Evolutionary conservation across 2,888 invertebrate species (phyloP).

Genomic region (Megalurothrips usitatus): DNA sequence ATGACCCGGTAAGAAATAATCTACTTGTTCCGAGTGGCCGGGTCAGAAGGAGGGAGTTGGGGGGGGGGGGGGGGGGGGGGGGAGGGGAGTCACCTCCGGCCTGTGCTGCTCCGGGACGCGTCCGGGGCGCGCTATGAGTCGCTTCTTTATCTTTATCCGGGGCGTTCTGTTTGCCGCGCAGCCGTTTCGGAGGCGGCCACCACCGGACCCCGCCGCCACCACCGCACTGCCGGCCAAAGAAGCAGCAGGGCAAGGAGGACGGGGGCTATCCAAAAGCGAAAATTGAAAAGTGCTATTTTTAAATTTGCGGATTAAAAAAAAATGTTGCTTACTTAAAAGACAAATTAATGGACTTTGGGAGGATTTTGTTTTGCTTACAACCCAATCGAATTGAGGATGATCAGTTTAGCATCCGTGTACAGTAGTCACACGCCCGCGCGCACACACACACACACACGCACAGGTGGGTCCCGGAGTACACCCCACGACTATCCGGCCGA

Average conservation of each 20-base stretch:
- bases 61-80: not conserved
- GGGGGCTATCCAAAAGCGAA: no score
- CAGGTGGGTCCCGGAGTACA: not conserved
- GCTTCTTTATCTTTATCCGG: not conserved
- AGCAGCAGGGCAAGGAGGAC: no score
- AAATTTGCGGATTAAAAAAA: no score
- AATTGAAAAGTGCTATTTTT: no score
- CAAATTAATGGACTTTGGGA: no score
- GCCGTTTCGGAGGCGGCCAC: not conserved
- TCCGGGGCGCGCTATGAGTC: not conserved
- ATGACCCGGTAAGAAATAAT: conserved; percentile 23
- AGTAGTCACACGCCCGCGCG: not conserved
- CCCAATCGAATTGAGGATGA: no score
- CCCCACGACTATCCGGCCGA: not conserved
- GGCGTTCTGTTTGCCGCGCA: not conserved
- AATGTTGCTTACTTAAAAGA: no score
- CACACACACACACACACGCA: no score
- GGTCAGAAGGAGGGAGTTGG: not conserved
- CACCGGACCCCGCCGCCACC: not conserved
- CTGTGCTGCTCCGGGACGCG: not conserved
- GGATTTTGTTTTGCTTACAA: no score
- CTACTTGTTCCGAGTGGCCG: conserved; percentile 15
- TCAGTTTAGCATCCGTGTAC: no score
- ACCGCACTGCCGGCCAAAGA: not conserved
- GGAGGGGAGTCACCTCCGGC: not conserved